A percentile compares a stretch with the other conserved stretches of the same genome.
phyloP scores from a whole-genome alignment of 2,888 invertebrate species.

The Tillus elongatus region DNA sequence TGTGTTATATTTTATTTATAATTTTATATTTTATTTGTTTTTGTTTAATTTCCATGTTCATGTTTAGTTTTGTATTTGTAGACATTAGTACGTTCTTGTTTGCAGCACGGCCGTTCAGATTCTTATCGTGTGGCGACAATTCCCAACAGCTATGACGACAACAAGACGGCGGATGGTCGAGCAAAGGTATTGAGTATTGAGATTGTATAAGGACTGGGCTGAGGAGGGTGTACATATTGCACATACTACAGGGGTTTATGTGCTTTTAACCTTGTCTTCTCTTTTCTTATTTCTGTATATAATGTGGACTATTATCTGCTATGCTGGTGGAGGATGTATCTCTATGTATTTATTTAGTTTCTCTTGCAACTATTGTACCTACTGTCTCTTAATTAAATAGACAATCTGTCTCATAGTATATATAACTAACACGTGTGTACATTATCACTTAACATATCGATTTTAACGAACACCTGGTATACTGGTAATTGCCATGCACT shows the following conservation, averaged over 20 bases:
- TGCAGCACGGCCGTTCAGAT: conserved; percentile 88
- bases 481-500: no score
- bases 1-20: neutral
- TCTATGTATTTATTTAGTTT: no score
- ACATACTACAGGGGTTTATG: no score
- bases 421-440: no score
- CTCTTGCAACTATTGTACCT: no score
- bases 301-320: neutral
- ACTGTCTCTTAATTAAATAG: no score
- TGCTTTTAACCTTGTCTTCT: conserved; percentile 10
- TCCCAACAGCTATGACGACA: conserved; percentile 85
- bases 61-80: conserved; percentile 4
- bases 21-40: neutral
- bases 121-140: conserved; percentile 96
- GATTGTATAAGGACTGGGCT: no score
- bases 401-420: no score
- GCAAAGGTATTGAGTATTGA: conserved; percentile 65
- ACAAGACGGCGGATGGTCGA: conserved; percentile 90
- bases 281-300: conserved; percentile 12
- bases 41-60: neutral
- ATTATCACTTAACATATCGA: no score
- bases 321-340: neutral
- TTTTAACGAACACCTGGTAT: no score
- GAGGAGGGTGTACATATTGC: no score
- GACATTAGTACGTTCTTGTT: conserved; percentile 19